Base-by-base conservation (phyloP, 2,888 invertebrate genomes). In the Drosophila nigricruria region DNA sequence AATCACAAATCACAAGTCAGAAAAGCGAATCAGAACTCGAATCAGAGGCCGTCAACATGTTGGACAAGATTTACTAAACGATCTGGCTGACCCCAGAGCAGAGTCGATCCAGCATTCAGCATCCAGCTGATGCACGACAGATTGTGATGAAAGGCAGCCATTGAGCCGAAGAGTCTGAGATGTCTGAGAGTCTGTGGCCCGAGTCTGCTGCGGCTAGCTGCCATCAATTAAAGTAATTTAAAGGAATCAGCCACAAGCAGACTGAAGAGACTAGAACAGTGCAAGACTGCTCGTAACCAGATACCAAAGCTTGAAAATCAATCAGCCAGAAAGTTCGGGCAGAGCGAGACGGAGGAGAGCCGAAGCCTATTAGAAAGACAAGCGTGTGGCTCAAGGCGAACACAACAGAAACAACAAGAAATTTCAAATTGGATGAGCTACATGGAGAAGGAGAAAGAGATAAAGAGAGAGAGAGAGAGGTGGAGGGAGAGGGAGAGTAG, bases 171-270 rank as follows among this genome's bases (percentile, higher is more conserved):
- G 64, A 75, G 25, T 66, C 45, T 27, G 14, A 49, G 47, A 16
- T 50, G 30, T 23, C n/a, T n/a, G n/a, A 8, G 14, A 32, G 20
- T 34, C 50, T 32, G 50, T 9, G 30, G 30, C 14, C 14, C 20
- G 58, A 14, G 49, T 58, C 47, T 49, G n/a, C 42, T 40, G 30
- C 34, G 84, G 74, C 77, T 59, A 64, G 77, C 75, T 82, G 85
- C 85, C 89, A 85, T 79, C 85, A 89, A 89, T 85, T 89, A 89
- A 89, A 89, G 88, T 89, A 85, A 85, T 85, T 89, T 85, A 88
- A 89, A 89, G 85, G 85, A 89, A 81, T 87, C 88, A 64, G 77
- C 73, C 75, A 69, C 62, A 42, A 49, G 47, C 49, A 30, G 64
- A 56, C 56, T 18, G 47, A 5, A 27, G 10, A 77, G 57, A 53